Percentiles rank a stretch among this genome's conserved stretches.
Evolutionary conservation across 2,888 invertebrate species (phyloP).

Genomic region (Antheraea yamamai): DNA sequence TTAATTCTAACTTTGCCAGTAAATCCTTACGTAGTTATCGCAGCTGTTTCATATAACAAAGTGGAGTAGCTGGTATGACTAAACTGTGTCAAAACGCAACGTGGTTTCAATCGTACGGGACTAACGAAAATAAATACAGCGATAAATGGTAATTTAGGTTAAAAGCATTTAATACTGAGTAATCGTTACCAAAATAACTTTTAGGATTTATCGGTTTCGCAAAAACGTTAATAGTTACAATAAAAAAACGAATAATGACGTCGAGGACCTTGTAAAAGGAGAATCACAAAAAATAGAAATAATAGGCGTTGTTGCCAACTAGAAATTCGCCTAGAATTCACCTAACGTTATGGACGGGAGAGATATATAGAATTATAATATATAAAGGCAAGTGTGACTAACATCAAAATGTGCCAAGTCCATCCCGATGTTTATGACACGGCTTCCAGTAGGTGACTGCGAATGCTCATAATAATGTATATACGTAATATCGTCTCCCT

Average conservation of each 20-base stretch:
- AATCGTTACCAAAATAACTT: background rate
- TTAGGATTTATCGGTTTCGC: background rate
- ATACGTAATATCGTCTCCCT: conserved; percentile 8
- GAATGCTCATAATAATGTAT: background rate
- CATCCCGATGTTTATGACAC: conserved; percentile 36
- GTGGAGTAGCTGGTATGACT: background rate
- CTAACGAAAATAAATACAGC: conserved; percentile 14
- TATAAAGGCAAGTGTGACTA: conserved; percentile 40
- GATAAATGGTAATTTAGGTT: conserved; percentile 17
- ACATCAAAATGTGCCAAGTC: conserved; percentile 46
- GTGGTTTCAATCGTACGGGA: conserved; percentile 11
- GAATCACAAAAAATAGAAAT: background rate
- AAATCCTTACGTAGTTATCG: background rate
- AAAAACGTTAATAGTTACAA: background rate
- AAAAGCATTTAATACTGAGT: conserved; percentile 20
- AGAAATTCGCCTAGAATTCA: background rate
- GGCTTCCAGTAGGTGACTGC: conserved; percentile 20
- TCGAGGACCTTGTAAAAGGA: background rate
- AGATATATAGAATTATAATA: background rate
- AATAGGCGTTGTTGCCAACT: background rate
- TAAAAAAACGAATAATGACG: background rate
- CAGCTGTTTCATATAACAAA: background rate
- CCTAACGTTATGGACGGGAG: background rate
- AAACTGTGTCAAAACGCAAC: conserved; percentile 5
- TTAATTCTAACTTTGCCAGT: background rate